These are phyloP conservation scores for Entomobrya proxima DNA, from an alignment of 2,888 invertebrate genomes.

Conservation along the genomic window DNA sequence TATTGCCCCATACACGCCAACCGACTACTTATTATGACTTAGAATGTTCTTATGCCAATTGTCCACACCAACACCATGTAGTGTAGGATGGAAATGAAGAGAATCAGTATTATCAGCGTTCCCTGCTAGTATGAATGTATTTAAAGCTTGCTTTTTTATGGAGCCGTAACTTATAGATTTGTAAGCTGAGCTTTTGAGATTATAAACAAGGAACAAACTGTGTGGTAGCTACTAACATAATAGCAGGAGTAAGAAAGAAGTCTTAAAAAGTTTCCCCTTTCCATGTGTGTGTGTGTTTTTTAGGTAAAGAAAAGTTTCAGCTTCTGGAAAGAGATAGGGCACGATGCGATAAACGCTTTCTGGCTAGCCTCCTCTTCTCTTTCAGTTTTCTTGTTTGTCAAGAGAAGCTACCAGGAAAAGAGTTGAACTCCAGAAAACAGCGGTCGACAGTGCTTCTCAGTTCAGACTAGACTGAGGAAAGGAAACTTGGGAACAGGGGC, in stretches of 20 bases:
- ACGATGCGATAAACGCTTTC: conserved; percentile 58
- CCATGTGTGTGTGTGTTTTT: background rate
- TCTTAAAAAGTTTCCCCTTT: conserved; percentile 24
- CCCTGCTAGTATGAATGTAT: conserved; percentile 15
- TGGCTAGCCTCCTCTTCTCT: conserved; percentile 23
- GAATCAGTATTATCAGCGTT: background rate
- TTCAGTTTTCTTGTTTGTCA: conserved; percentile 18
- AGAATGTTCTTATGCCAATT: background rate
- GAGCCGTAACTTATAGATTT: conserved; percentile 59
- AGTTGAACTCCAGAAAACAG: conserved; percentile 42
- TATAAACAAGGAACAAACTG: conserved; percentile 54
- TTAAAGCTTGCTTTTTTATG: conserved; percentile 44
- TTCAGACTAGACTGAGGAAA: conserved; percentile 59
- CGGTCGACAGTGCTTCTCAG: conserved; percentile 55
- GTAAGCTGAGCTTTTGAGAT: conserved; percentile 61
- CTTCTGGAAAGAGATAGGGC: conserved; percentile 59
- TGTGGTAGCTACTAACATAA: conserved; percentile 33
- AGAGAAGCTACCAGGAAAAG: background rate
- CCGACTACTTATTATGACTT: background rate
- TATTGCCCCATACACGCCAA: conserved; percentile 27
- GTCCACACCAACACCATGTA: background rate
- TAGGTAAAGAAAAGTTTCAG: conserved; percentile 53
- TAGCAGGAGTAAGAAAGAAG: conserved; percentile 9
- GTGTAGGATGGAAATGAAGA: background rate
- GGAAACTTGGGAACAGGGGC: conserved; percentile 48